Conservation (phyloP, 2,888 invertebrate species). For the Stenurella melanura region DNA sequence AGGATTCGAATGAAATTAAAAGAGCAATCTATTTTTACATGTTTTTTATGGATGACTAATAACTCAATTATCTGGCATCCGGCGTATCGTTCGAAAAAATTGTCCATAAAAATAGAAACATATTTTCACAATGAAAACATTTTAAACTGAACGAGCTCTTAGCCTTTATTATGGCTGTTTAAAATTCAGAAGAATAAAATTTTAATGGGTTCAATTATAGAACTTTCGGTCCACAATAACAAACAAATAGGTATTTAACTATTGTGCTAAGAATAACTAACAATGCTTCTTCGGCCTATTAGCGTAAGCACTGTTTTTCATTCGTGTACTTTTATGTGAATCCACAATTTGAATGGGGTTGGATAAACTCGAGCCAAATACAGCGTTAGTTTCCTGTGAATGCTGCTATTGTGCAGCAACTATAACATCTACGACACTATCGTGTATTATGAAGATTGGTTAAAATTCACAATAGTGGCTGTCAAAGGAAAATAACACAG, state of each 20-base stretch:
- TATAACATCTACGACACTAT: too few relatives aligned
- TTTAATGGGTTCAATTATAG: conserved; percentile 49
- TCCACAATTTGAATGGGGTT: too few relatives aligned
- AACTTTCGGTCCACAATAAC: conserved; percentile 50
- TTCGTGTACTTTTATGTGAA: not conserved
- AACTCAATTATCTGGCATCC: conserved; percentile 49
- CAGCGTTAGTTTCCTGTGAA: too few relatives aligned
- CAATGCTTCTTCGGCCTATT: not conserved
- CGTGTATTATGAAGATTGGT: too few relatives aligned
- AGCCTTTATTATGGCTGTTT: conserved; percentile 44
- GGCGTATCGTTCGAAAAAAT: conserved; percentile 46
- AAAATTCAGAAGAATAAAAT: conserved; percentile 44
- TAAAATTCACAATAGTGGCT: too few relatives aligned
- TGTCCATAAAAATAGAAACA: conserved; percentile 49
- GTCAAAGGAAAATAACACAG: too few relatives aligned
- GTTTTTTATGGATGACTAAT: conserved; percentile 43
- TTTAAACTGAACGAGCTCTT: conserved; percentile 44
- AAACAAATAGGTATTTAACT: conserved; percentile 44
- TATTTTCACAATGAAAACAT: conserved; percentile 46
- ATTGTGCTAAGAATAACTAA: conserved; percentile 33
- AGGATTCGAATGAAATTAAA: not conserved
- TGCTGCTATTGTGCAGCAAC: too few relatives aligned
- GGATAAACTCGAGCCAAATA: too few relatives aligned
- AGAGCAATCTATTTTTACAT: conserved; percentile 23
- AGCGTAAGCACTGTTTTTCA: not conserved